Percentiles rank a stretch among this genome's conserved stretches.
These are phyloP conservation scores for Reticulitermes lucifugus DNA, from an alignment of 2,888 invertebrate genomes.

Conservation along the genomic window DNA sequence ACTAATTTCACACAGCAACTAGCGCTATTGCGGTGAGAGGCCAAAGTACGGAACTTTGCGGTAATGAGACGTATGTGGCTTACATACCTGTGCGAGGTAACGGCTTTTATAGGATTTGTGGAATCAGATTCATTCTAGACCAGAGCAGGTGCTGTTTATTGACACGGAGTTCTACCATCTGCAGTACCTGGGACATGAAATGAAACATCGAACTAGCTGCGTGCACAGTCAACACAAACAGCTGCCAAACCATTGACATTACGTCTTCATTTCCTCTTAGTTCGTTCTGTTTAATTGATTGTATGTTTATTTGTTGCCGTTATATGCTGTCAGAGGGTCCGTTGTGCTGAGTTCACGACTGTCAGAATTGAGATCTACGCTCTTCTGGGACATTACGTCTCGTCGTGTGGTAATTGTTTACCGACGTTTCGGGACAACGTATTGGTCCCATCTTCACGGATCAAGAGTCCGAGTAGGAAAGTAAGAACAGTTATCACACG, in stretches of 20 bases:
- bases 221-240: background rate
- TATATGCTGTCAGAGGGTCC: too few relatives aligned
- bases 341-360: too few relatives aligned
- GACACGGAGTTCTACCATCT: background rate
- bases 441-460: too few relatives aligned
- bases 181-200: too few relatives aligned
- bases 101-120: constrained; percentile 15
- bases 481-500: too few relatives aligned
- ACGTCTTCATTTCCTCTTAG: background rate
- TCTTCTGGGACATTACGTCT: too few relatives aligned
- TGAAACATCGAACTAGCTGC: background rate
- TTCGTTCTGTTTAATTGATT: too few relatives aligned
- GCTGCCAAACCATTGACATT: background rate
- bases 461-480: too few relatives aligned
- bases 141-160: background rate
- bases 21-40: background rate
- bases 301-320: too few relatives aligned
- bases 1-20: background rate
- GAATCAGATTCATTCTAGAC: background rate
- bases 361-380: too few relatives aligned
- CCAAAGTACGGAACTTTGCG: background rate
- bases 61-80: constrained; percentile 14
- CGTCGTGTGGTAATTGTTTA: too few relatives aligned
- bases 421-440: too few relatives aligned
- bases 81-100: constrained; percentile 6